Conservation (phyloP, 1,140 invertebrate species). For the Harlomillsia oculata region DNA sequence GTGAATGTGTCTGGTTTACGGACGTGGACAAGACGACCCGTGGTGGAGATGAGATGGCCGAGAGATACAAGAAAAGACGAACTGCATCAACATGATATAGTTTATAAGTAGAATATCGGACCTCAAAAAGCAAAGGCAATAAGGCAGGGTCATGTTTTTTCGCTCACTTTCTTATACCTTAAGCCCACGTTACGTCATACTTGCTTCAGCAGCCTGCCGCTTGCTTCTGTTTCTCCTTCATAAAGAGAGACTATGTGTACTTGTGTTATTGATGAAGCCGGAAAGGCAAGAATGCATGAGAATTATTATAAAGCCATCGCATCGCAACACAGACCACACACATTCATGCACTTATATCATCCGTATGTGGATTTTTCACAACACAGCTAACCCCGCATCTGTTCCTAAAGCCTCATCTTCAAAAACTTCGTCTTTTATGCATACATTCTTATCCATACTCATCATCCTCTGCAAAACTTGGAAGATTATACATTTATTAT, state of each 20-base stretch:
- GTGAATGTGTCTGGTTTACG: too few relatives aligned
- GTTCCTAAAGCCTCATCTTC: too few relatives aligned
- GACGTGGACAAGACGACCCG: not conserved
- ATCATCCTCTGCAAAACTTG: too few relatives aligned
- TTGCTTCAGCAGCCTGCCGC: slow-evolving; percentile 7
- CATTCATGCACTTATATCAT: slow-evolving; percentile 27
- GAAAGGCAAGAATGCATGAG: slow-evolving; percentile 35
- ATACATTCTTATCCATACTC: too few relatives aligned
- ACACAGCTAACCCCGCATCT: slow-evolving; percentile 13
- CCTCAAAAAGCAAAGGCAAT: too few relatives aligned
- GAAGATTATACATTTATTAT: too few relatives aligned
- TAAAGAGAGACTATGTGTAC: too few relatives aligned
- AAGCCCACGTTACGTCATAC: not conserved
- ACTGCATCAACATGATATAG: too few relatives aligned
- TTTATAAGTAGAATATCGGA: too few relatives aligned
- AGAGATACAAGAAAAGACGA: not conserved
- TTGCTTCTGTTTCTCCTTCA: too few relatives aligned
- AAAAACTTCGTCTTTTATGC: too few relatives aligned
- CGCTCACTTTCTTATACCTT: not conserved
- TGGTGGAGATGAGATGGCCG: not conserved
- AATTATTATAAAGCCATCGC: slow-evolving; percentile 34
- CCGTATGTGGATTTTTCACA: slow-evolving; percentile 30
- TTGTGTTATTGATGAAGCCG: slow-evolving; percentile 34
- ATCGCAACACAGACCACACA: slow-evolving; percentile 27
- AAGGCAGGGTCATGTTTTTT: slow-evolving; percentile 11